Percentiles rank a stretch among this genome's conserved stretches.
Conservation (phyloP, 1,140 invertebrate genomes). For the Zaprionus ornatus region DNA sequence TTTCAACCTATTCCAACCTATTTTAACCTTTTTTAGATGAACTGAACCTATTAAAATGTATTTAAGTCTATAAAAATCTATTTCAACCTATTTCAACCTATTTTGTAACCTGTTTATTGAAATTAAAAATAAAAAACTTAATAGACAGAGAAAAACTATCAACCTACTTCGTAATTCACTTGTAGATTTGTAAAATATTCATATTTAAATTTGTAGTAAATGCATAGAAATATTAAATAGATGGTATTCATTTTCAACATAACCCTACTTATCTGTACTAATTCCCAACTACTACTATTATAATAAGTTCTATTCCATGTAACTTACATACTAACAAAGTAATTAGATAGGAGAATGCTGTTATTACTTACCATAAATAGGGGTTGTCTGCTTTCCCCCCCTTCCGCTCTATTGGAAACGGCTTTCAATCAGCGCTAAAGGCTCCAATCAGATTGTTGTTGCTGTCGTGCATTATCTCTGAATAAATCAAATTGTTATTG, state of each 20-base stretch:
- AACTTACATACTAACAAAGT: not conserved
- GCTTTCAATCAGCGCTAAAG: conserved; percentile 23
- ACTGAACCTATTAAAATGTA: too few species aligned
- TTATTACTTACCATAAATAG: not conserved
- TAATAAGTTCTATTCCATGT: not conserved
- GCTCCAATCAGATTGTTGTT: conserved; percentile 23
- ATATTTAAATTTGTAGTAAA: too few species aligned
- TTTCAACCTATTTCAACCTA: too few species aligned
- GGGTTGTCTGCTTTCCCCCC: not conserved
- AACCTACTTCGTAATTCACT: not conserved
- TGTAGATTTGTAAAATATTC: not conserved
- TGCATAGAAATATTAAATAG: not conserved
- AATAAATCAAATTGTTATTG: conserved; percentile 75
- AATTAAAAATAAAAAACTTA: too few species aligned
- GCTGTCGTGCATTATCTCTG: conserved; percentile 39
- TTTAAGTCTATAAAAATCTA: too few species aligned
- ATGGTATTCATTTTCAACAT: not conserved
- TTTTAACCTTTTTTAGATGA: too few species aligned
- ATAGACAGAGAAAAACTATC: too few species aligned
- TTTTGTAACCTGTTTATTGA: too few species aligned
- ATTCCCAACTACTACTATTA: not conserved
- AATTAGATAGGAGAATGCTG: conserved; percentile 10
- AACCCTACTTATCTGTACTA: not conserved
- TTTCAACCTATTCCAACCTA: too few species aligned
- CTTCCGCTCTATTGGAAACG: not conserved